phyloP scores from a whole-genome alignment of 2,797 vertebrate genomes.

The Adelosebastes latens region DNA sequence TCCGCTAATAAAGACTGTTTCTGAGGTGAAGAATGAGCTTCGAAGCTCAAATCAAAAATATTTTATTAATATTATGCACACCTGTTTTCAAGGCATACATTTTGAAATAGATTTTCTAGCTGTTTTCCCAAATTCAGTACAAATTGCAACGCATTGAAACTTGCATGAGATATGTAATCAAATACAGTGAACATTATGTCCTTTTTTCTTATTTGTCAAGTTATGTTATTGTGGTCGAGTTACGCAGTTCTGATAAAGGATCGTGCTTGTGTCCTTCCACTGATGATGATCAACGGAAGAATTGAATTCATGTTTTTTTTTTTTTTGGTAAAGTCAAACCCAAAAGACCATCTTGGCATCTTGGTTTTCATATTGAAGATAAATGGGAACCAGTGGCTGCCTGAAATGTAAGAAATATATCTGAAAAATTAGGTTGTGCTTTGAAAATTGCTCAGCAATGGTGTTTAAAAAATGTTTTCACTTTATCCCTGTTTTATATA shows the following conservation, averaged over 20 bases:
- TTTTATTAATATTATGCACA: neutral
- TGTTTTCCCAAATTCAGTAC: neutral
- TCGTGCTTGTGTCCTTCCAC: neutral
- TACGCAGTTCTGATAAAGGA: neutral
- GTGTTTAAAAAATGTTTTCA: neutral
- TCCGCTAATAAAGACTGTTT: rapidly evolving
- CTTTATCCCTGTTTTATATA: neutral
- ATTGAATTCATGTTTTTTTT: neutral
- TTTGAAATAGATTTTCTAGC: neutral
- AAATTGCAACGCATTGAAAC: neutral
- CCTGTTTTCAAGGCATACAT: neutral
- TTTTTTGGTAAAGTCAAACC: neutral
- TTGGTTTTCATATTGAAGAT: neutral
- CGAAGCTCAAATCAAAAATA: neutral
- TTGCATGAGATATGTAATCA: neutral
- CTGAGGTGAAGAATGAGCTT: neutral
- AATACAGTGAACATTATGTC: neutral
- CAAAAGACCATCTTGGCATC: neutral
- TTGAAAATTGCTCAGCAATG: neutral
- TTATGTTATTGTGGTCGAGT: neutral
- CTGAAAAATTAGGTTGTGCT: neutral
- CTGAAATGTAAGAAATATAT: neutral
- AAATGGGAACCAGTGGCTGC: neutral
- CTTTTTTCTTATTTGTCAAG: neutral
- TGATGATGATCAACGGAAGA: neutral